Evolutionary conservation across 1,140 invertebrate species (phyloP).

Genomic region (Proctacanthus coquilletti): DNA sequence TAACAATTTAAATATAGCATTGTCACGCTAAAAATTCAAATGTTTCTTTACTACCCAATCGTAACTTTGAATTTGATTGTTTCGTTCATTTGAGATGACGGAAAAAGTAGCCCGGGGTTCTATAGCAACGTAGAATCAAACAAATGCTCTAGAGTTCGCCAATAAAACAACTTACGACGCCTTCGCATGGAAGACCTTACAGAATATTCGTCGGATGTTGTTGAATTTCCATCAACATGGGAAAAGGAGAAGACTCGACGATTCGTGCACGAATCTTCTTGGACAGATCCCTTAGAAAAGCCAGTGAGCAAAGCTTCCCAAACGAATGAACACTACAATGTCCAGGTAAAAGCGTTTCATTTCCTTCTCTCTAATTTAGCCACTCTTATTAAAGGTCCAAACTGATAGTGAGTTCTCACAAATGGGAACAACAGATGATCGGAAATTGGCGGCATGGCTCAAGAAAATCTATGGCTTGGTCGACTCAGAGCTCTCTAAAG

Average conservation of each 20-base stretch:
- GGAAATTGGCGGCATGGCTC: slow-evolving; percentile 19
- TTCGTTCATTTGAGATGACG: too few relatives aligned
- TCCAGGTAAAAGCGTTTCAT: slow-evolving; percentile 19
- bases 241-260: slow-evolving; percentile 13
- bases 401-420: neutral
- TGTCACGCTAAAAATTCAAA: too few relatives aligned
- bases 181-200: slow-evolving; percentile 29
- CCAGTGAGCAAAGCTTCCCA: slow-evolving; percentile 9
- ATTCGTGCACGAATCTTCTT: slow-evolving; percentile 18
- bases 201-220: slow-evolving; percentile 19
- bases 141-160: too few relatives aligned
- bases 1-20: too few relatives aligned
- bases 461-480: slow-evolving; percentile 18
- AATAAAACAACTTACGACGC: too few relatives aligned
- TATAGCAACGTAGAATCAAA: too few relatives aligned
- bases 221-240: slow-evolving; percentile 19
- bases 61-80: too few relatives aligned
- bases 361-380: too few relatives aligned
- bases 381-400: slow-evolving; percentile 4
- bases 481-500: slow-evolving; percentile 18
- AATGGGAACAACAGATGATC: slow-evolving; percentile 12
- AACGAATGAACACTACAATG: slow-evolving; percentile 10
- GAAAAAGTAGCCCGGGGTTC: too few relatives aligned
- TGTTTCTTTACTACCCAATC: too few relatives aligned
- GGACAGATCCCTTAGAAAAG: slow-evolving; percentile 18